Evolutionary conservation across 2,113 vertebrate species (phyloP).

Genomic region (Pelobates fuscus): DNA sequence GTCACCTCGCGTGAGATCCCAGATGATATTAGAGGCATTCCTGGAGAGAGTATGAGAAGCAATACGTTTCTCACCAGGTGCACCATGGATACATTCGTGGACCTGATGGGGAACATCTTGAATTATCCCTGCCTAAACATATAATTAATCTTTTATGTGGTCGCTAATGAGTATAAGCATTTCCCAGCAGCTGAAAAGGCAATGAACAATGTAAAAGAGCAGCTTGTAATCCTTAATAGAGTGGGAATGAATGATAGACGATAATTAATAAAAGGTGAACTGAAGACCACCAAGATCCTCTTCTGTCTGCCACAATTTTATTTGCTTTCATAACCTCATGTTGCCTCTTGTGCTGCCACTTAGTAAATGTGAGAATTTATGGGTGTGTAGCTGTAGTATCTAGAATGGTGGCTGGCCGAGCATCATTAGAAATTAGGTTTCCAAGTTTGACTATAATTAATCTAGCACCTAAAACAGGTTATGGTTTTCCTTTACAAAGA

Average conservation of each 20-base stretch:
- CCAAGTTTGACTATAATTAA: no score
- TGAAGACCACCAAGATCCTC: background rate
- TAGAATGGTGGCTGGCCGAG: no score
- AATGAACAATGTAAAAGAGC: background rate
- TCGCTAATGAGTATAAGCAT: background rate
- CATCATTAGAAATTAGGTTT: no score
- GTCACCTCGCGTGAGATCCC: background rate
- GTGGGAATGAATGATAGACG: background rate
- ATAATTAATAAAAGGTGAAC: background rate
- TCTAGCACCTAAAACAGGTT: no score
- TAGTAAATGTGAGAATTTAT: background rate
- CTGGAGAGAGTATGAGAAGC: background rate
- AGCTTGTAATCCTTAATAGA: background rate
- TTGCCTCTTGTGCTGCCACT: background rate
- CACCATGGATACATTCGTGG: background rate
- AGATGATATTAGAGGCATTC: background rate
- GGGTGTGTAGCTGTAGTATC: background rate
- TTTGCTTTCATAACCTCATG: background rate
- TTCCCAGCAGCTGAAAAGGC: background rate
- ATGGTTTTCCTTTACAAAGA: no score
- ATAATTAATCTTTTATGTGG: slow-evolving; percentile 1
- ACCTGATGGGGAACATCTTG: slow-evolving; percentile 2
- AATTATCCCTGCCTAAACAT: background rate
- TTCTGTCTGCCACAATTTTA: background rate
- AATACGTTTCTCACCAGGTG: background rate